Conservation (phyloP, 2,888 invertebrate genomes). For the Cryptophagus acutangulus region DNA sequence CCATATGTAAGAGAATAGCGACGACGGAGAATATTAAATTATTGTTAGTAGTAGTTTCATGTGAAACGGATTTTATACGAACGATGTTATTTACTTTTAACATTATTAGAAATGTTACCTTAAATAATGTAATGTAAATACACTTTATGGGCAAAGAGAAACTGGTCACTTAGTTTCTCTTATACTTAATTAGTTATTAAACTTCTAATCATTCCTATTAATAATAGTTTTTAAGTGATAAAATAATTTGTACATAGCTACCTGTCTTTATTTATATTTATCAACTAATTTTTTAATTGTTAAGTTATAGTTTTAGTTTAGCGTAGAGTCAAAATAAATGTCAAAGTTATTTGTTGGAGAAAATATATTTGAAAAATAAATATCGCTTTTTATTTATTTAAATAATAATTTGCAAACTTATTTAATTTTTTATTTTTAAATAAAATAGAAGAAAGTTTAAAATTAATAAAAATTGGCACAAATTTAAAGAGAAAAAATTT, state of each 20-base stretch:
- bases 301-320: no score
- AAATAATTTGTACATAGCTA: constrained; percentile 1
- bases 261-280: not conserved
- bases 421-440: not conserved
- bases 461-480: not conserved
- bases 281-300: constrained; percentile 1
- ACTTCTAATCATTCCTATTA: constrained; percentile 1
- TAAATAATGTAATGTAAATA: not conserved
- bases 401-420: no score
- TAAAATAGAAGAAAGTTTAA: not conserved
- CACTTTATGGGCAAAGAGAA: no score
- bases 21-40: no score
- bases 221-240: not conserved
- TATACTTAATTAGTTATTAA: not conserved
- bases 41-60: constrained; percentile 1
- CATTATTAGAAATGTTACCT: not conserved
- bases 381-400: no score
- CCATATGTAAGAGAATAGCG: no score
- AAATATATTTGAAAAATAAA: no score
- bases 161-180: not conserved
- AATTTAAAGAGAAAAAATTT: no score
- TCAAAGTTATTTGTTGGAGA: no score
- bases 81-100: not conserved
- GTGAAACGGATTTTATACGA: no score
- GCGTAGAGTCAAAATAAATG: no score